Evolutionary conservation across 2,888 invertebrate species (phyloP).

Genomic region (Punctoribates punctum): DNA sequence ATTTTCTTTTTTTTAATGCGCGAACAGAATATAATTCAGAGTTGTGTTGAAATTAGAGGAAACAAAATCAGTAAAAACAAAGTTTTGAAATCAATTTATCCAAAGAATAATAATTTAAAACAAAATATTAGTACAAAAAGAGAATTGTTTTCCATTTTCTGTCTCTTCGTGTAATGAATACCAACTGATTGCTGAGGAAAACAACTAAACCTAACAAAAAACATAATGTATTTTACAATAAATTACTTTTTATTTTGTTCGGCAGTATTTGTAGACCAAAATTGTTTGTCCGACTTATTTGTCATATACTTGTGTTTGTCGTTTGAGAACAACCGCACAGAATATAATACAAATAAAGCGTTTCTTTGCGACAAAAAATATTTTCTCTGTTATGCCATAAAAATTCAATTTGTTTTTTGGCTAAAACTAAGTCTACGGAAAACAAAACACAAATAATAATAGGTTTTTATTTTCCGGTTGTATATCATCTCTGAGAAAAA

Average conservation of each 20-base stretch:
- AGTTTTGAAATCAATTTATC: no score
- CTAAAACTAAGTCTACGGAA: no score
- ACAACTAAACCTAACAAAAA: not conserved
- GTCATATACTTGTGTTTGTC: not conserved
- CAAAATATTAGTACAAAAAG: no score
- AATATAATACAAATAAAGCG: not conserved
- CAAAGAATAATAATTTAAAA: no score
- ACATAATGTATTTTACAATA: not conserved
- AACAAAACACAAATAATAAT: no score
- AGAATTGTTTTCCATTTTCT: not conserved
- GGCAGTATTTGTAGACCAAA: not conserved
- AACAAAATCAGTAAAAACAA: no score
- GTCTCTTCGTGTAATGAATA: not conserved
- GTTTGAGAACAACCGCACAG: not conserved
- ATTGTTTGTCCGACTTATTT: not conserved
- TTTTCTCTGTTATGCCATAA: not conserved
- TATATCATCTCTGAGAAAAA: no score
- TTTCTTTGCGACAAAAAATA: not conserved
- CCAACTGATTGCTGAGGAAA: not conserved
- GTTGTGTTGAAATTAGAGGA: no score
- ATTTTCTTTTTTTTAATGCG: no score
- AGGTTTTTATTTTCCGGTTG: no score
- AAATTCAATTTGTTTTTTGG: slow-evolving; percentile 1
- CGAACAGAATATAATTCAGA: no score
- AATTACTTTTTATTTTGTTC: slow-evolving; percentile 8